These are phyloP conservation scores for Microctonus brassicae DNA, from an alignment of 2,888 invertebrate species.

Conservation along the genomic window DNA sequence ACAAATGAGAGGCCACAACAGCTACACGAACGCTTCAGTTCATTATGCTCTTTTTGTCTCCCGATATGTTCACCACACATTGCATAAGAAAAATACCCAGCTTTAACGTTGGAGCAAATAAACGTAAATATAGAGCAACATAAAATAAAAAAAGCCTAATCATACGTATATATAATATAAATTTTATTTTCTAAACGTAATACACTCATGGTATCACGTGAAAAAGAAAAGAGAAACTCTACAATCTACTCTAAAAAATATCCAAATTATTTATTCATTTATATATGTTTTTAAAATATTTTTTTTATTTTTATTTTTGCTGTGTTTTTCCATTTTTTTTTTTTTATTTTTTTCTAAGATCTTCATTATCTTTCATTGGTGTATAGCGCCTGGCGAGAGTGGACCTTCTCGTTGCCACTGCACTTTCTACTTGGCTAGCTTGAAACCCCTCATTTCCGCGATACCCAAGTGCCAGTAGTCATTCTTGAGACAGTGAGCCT, in stretches of 20 bases:
- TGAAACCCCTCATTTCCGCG: slow-evolving; percentile 20
- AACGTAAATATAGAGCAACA: too few relatives aligned
- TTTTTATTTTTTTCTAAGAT: slow-evolving; percentile 18
- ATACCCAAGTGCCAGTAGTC: slow-evolving; percentile 23
- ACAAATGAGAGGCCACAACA: not conserved
- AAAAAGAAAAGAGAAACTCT: too few relatives aligned
- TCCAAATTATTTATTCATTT: too few relatives aligned
- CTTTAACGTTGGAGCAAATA: too few relatives aligned
- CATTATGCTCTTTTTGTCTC: not conserved
- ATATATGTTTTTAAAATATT: too few relatives aligned
- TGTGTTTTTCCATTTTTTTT: not conserved
- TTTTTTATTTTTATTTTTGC: too few relatives aligned
- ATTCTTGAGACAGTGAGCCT: slow-evolving; percentile 32
- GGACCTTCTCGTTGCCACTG: not conserved
- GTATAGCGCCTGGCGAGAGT: not conserved
- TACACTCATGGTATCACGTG: too few relatives aligned
- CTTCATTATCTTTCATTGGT: slow-evolving; percentile 32
- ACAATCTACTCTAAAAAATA: too few relatives aligned
- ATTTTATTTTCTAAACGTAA: too few relatives aligned
- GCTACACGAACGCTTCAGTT: not conserved
- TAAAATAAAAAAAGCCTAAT: too few relatives aligned
- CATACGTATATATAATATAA: too few relatives aligned
- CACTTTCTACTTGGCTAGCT: not conserved
- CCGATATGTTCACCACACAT: not conserved
- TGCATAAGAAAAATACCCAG: too few relatives aligned